Percentiles rank a stretch among this genome's conserved stretches.
Evolutionary conservation across 2,113 vertebrate species (phyloP).

Genomic region (Ammodytes marinus): DNA sequence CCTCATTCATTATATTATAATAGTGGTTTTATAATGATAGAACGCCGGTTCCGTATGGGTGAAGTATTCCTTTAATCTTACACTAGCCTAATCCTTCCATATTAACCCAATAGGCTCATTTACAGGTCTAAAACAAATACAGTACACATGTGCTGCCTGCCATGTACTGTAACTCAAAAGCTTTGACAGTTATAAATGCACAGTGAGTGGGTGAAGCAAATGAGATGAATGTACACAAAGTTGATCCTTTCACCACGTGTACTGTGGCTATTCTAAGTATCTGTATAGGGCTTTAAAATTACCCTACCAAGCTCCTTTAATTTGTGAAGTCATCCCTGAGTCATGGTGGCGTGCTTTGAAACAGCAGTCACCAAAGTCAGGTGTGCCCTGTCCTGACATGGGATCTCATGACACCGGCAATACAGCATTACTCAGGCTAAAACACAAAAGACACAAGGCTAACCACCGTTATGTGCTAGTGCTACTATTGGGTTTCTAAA

Average conservation of each 20-base stretch:
- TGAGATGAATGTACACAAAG: constrained; percentile 7
- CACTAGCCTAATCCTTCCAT: neutral
- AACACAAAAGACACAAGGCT: neutral
- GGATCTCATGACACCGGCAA: constrained; percentile 9
- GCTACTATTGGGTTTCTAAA: neutral
- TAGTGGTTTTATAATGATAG: no score
- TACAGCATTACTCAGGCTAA: neutral
- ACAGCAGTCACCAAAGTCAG: constrained; percentile 30
- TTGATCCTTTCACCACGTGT: constrained; percentile 24
- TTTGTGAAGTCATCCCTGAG: constrained; percentile 52
- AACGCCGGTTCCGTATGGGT: no score
- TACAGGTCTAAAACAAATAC: neutral
- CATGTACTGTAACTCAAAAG: neutral
- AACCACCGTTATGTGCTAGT: neutral
- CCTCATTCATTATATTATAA: no score
- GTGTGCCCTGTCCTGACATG: constrained; percentile 9
- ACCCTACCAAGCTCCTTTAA: constrained; percentile 59
- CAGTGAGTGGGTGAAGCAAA: neutral
- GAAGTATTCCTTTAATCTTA: neutral
- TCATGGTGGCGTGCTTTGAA: constrained; percentile 36
- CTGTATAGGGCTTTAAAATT: constrained; percentile 55
- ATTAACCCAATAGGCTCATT: neutral
- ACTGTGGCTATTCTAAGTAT: constrained; percentile 52
- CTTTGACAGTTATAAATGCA: neutral
- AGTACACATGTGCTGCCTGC: neutral